Evolutionary conservation across 1,140 invertebrate species (phyloP).

Genomic region (Plodia interpunctella): DNA sequence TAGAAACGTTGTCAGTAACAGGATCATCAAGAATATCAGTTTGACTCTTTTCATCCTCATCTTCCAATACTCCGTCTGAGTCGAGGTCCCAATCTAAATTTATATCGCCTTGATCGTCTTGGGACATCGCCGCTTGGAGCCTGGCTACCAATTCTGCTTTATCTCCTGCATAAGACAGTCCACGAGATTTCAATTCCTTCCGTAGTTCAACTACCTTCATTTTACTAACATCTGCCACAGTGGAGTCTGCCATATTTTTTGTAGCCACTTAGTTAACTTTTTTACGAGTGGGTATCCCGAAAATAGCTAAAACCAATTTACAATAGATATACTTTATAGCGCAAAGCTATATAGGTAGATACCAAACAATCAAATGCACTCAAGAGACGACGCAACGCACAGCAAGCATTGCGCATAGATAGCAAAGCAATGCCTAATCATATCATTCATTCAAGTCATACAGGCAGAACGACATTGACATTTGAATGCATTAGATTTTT

Average conservation of each 20-base stretch:
- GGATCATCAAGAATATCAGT: constrained; percentile 70
- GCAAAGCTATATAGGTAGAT: too few species aligned
- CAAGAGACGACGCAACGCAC: too few species aligned
- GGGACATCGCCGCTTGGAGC: constrained; percentile 80
- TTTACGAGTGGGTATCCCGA: neutral
- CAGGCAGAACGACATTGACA: too few species aligned
- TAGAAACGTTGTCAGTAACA: constrained; percentile 50
- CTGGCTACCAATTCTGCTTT: constrained; percentile 88
- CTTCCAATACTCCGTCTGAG: constrained; percentile 76
- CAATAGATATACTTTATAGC: too few species aligned
- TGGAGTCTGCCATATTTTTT: constrained; percentile 54
- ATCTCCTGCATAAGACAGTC: constrained; percentile 84
- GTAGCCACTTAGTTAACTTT: neutral
- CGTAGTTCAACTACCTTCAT: constrained; percentile 87
- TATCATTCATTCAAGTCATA: too few species aligned
- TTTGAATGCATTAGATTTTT: too few species aligned
- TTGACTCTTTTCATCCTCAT: constrained; percentile 77
- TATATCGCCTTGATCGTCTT: constrained; percentile 65
- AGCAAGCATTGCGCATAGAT: too few species aligned
- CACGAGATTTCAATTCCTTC: constrained; percentile 86
- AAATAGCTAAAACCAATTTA: too few species aligned
- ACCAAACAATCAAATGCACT: too few species aligned
- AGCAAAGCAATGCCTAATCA: too few species aligned
- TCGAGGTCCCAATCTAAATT: constrained; percentile 69
- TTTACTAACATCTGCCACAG: constrained; percentile 52